Evolutionary conservation across 2,888 invertebrate genomes (phyloP), one percentile per base, ranked within the genome.

Genomic region (Trachelus stipa): DNA sequence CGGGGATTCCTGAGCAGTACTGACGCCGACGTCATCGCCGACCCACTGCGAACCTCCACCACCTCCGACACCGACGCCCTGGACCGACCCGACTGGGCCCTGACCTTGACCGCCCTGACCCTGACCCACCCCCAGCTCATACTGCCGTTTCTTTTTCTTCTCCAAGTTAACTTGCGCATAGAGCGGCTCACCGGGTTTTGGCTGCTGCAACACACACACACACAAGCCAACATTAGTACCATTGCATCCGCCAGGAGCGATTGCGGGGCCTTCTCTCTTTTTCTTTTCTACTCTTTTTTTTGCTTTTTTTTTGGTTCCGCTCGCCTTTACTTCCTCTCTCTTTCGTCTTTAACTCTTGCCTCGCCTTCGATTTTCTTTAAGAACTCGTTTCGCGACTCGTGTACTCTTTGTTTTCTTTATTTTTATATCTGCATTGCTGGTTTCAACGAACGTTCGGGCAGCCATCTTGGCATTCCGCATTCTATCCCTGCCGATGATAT

Each of bases 91-190:
- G n/a, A 83, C 85, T 75, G 85, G 82, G 69, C 85, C 88, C 82
- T 86, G 87, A 80, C 83, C 87, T 75, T 76, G 76, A 71, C 80
- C 82, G 56, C 86, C 85, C 81, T 92, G 91, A 83, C 87, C 88
- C 84, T 87, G 88, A 85, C 88, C 90, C 87, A 90, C 88, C 88
- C 91, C 90, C 88, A 91, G 88, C 88, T 91, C 91, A 88, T 89
- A 91, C 86, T 91, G 91, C 82, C 93, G 92, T 87, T 93, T 93
- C 89, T 93, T 93, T 91, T 94, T 94, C 91, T 93, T 94, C 88
- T 94, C 94, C 87, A 94, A 92, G 90, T 94, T 94, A 85, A 94
- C 94, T 92, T 94, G 94, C 88, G 94, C 94, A 90, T 94, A 94
- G 79, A 94, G 92, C 82, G 94, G 94, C 91, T 94, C 94, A 83